Evolutionary conservation across 2,888 invertebrate genomes (phyloP).

Genomic region (Rhamnusium bicolor): DNA sequence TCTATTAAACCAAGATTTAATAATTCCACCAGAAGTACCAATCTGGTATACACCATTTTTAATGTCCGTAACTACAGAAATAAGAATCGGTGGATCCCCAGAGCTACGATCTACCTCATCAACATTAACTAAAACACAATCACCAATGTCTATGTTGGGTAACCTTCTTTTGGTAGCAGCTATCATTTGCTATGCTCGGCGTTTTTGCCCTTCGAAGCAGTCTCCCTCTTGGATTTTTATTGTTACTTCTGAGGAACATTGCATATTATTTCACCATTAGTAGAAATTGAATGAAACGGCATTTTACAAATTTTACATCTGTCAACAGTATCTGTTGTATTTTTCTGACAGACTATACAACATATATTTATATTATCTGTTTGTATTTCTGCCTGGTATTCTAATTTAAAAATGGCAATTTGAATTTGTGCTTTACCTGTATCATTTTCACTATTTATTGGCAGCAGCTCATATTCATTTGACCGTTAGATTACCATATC

Average conservation of each 20-base stretch:
- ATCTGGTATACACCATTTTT: neutral
- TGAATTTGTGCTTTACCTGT: neutral
- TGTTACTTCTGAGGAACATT: neutral
- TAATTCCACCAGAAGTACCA: neutral
- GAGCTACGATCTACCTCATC: too few species aligned
- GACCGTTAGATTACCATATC: too few species aligned
- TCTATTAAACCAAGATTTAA: too few species aligned
- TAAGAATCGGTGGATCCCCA: too few species aligned
- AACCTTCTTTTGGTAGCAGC: neutral
- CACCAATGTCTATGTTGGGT: too few species aligned
- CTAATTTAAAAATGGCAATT: too few species aligned
- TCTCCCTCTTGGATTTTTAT: neutral
- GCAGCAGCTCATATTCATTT: too few species aligned
- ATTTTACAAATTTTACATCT: neutral
- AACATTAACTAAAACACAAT: too few species aligned
- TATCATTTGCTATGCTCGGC: too few species aligned
- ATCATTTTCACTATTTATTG: neutral
- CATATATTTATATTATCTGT: too few species aligned
- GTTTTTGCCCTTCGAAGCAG: neutral
- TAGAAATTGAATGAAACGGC: neutral
- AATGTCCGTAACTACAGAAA: too few species aligned
- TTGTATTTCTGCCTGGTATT: too few species aligned
- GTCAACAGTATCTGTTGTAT: neutral
- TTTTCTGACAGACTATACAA: neutral
- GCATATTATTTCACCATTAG: neutral